Conservation (phyloP, 92 coral and sea anemone species). For the Epizoanthus stellaris region DNA sequence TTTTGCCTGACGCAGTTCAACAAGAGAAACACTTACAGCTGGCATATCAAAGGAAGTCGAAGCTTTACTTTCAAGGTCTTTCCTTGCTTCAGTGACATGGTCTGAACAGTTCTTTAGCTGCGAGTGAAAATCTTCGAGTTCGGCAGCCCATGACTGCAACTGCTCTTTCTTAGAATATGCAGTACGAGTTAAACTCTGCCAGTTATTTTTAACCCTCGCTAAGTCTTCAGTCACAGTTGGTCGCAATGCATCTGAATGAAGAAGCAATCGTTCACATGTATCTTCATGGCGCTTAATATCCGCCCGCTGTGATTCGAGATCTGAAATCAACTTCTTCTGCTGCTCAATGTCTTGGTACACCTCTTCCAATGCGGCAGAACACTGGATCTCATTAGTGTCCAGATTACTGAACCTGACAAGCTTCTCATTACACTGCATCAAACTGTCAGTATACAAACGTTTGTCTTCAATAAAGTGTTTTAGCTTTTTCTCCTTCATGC, state of each 20-base stretch:
- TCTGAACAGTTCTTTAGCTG: constrained; percentile 51
- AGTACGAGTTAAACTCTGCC: constrained; percentile 43
- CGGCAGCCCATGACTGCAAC: constrained; percentile 55
- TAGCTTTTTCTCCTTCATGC: constrained; percentile 4
- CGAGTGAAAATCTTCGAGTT: constrained; percentile 57
- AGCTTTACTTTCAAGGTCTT: constrained; percentile 28
- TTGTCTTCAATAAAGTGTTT: constrained; percentile 16
- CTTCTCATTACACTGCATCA: constrained; percentile 15
- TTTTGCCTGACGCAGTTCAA: constrained; percentile 55
- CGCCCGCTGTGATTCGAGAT: constrained; percentile 50
- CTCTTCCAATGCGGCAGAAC: constrained; percentile 16
- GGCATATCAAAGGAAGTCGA: constrained; percentile 52
- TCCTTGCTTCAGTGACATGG: constrained; percentile 48
- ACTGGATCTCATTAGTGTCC: neutral
- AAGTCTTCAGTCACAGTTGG: constrained; percentile 45
- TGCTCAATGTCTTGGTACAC: constrained; percentile 28
- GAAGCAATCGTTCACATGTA: constrained; percentile 40
- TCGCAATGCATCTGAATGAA: constrained; percentile 45
- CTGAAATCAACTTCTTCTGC: constrained; percentile 30
- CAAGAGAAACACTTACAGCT: constrained; percentile 58
- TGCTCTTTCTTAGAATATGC: constrained; percentile 53
- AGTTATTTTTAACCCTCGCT: constrained; percentile 49
- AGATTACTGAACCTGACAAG: neutral
- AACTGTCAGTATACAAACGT: constrained; percentile 27
- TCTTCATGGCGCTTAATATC: constrained; percentile 53